Percentiles rank a stretch among this genome's conserved stretches.
phyloP scores from a whole-genome alignment of 2,113 vertebrate species.

The Pachyramphus minor region DNA sequence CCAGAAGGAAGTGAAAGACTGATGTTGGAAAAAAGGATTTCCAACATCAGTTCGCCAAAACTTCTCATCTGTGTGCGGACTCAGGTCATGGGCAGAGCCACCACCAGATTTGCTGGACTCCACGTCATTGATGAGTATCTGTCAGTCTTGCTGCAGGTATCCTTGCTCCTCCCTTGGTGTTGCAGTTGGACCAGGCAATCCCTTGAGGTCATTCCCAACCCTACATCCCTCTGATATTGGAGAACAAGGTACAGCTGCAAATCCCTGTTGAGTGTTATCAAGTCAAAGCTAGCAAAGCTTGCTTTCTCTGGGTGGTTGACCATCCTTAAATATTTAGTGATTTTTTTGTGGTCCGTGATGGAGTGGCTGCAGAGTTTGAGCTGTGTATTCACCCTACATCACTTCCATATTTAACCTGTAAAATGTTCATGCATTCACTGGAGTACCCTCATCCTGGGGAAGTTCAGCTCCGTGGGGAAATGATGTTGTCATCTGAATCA shows the following conservation, averaged over 20 bases:
- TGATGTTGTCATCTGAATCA: background rate
- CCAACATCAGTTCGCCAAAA: background rate
- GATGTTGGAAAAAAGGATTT: background rate
- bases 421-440: fast-evolving
- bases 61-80: background rate
- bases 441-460: background rate
- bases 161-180: background rate
- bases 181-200: background rate
- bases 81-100: background rate
- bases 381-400: background rate
- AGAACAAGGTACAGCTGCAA: background rate
- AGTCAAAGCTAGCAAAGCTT: background rate
- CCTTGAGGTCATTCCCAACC: background rate
- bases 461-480: background rate
- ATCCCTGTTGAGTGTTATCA: background rate
- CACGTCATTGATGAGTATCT: background rate
- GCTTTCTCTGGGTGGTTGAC: background rate
- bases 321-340: background rate
- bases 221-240: background rate
- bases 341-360: background rate
- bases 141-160: background rate
- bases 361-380: background rate
- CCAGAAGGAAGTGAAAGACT: background rate
- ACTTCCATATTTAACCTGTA: background rate
- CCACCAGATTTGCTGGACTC: background rate